phyloP scores from a whole-genome alignment of 2,888 invertebrate species.

The Tetropium fuscum region DNA sequence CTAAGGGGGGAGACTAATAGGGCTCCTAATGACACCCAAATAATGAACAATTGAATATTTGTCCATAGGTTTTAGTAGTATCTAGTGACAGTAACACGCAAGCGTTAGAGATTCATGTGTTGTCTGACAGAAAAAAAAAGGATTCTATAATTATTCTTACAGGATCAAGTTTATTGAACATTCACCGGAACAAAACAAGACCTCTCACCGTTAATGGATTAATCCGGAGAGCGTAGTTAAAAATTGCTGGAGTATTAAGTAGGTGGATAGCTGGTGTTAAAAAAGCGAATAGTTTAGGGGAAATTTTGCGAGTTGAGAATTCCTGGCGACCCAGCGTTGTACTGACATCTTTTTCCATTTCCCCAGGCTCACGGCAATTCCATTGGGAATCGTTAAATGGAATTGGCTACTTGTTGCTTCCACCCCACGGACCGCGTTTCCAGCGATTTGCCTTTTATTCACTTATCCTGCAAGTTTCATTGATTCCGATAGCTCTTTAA shows the following conservation, averaged over 20 bases:
- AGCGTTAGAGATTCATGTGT: too few species aligned
- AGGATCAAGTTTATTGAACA: too few species aligned
- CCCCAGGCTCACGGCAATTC: slow-evolving; percentile 49
- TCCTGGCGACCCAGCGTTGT: slow-evolving; percentile 29
- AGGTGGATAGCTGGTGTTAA: slow-evolving; percentile 15
- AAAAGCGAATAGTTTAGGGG: slow-evolving; percentile 25
- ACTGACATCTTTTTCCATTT: slow-evolving; percentile 49
- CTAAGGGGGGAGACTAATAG: too few species aligned
- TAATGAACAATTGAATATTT: too few species aligned
- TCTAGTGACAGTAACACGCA: too few species aligned
- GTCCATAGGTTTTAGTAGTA: too few species aligned
- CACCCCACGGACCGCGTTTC: slow-evolving; percentile 23
- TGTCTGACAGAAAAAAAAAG: too few species aligned
- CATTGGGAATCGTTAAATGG: slow-evolving; percentile 55
- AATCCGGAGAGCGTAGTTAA: neutral
- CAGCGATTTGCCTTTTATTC: slow-evolving; percentile 23
- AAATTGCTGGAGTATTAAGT: slow-evolving; percentile 13
- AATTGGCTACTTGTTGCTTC: slow-evolving; percentile 57
- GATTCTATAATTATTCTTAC: too few species aligned
- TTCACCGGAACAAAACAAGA: too few species aligned
- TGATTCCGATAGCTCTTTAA: slow-evolving; percentile 20
- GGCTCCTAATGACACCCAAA: too few species aligned
- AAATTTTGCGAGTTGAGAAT: slow-evolving; percentile 33
- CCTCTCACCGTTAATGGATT: slow-evolving; percentile 13
- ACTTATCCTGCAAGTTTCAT: slow-evolving; percentile 18